A percentile compares a stretch with the other conserved stretches of the same genome.
Evolutionary conservation across 2,888 invertebrate genomes (phyloP).

Genomic region (Oasisia sp.): DNA sequence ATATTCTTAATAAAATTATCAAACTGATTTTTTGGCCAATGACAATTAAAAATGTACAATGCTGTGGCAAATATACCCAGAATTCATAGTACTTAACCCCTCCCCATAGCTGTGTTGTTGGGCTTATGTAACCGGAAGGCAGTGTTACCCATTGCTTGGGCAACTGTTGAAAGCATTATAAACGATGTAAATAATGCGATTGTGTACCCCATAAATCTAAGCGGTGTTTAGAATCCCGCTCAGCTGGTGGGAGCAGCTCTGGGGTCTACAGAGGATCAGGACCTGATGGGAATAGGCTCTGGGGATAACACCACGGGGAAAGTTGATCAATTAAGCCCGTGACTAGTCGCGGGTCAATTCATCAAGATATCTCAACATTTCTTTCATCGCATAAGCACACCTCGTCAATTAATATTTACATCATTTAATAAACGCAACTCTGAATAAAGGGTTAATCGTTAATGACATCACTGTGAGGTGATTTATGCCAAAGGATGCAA

Average conservation of each 20-base stretch:
- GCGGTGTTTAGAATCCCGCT: slow-evolving; percentile 7
- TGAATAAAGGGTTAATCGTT: background rate
- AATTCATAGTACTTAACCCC: background rate
- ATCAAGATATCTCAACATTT: background rate
- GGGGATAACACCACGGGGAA: background rate
- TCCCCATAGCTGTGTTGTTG: background rate
- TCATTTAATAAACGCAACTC: background rate
- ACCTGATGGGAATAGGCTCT: background rate
- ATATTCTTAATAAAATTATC: background rate
- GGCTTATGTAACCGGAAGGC: slow-evolving; percentile 5
- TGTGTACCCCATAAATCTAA: background rate
- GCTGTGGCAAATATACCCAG: background rate
- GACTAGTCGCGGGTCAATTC: background rate
- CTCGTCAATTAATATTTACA: background rate
- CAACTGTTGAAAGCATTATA: slow-evolving; percentile 14
- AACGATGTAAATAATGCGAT: slow-evolving; percentile 17
- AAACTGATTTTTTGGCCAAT: background rate
- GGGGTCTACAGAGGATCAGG: background rate
- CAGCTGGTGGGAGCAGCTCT: background rate
- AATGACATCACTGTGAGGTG: background rate
- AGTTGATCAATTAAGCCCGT: background rate
- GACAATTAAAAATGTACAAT: background rate
- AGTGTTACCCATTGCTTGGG: background rate
- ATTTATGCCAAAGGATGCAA: background rate
- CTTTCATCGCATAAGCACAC: background rate